Percentiles rank a stretch among this genome's conserved stretches.
Conservation (phyloP, 2,888 invertebrate genomes). For the Melangyna quadrimaculata region DNA sequence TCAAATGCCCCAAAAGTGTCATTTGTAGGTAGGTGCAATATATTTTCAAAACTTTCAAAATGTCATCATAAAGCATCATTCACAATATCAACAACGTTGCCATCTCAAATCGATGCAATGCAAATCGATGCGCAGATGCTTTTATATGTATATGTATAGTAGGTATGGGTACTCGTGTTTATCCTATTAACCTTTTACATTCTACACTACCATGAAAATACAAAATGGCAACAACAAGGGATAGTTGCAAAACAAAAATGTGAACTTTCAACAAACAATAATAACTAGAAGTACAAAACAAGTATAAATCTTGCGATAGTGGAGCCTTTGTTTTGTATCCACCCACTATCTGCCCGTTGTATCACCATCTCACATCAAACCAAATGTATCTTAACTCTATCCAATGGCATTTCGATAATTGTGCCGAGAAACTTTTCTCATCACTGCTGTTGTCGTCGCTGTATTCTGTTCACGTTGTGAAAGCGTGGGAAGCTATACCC, state of each 20-base stretch:
- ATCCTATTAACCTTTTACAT: slow-evolving; percentile 46
- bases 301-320: slow-evolving; percentile 24
- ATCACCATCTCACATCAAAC: background rate
- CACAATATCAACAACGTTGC: slow-evolving; percentile 40
- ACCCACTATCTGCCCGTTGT: background rate
- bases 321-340: slow-evolving; percentile 7
- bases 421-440: slow-evolving; percentile 58
- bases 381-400: background rate
- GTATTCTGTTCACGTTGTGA: slow-evolving; percentile 45
- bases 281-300: slow-evolving; percentile 8
- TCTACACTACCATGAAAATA: slow-evolving; percentile 1
- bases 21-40: background rate
- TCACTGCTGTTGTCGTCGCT: slow-evolving; percentile 40
- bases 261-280: slow-evolving; percentile 17
- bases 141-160: background rate
- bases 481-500: slow-evolving; percentile 42
- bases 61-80: slow-evolving; percentile 30
- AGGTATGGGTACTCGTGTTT: background rate
- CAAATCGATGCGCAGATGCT: slow-evolving; percentile 27
- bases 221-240: slow-evolving; percentile 29
- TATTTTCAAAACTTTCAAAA: slow-evolving; percentile 2
- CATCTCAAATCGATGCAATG: background rate
- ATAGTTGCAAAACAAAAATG: background rate
- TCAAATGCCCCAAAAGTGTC: background rate
- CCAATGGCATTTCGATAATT: slow-evolving; percentile 64